Evolutionary conservation across 2,888 invertebrate genomes (phyloP), one percentile per base, ranked within the genome.

Genomic region (Chloroclystis v-ata): DNA sequence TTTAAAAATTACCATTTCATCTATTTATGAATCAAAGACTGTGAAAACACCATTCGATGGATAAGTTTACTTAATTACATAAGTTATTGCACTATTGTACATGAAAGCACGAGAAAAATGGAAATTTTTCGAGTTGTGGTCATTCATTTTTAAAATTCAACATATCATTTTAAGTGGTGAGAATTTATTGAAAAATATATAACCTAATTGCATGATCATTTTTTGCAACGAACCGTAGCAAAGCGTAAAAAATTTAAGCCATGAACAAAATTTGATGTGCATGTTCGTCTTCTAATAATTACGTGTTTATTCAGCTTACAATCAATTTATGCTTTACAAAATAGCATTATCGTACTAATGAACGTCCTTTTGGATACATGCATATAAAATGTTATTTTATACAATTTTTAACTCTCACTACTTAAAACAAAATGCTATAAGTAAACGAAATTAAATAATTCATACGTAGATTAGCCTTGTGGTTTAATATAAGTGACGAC

Each of bases 11-110:
- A 82, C 82, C 77, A 78, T 73, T 59, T 61, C 65, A 71, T 59
- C 59, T 69, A 71, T 64, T 67, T 65, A 63, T 64, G 62, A 64
- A 60, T 63, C 64, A 47, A 52, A 44, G 33, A 55, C 42, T 61
- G 63, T 63, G 68, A 71, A 76, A 74, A 74, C 65, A 74, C 77
- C 75, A 78, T 79, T 77, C 69, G 69, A 80, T 79, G 77, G 75
- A 71, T 72, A 63, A 60, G 62, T 63, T 65, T 60, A 61, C 59
- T 65, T 61, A 72, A 63, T 61, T 43, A 39, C 39, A 49, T 42
- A 44, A 24, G 45, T 45, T 83, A 85, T 85, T 86, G 84, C 86
- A 86, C 83, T 80, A 76, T 67, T 75, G 74, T 69, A 67, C 60
- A 52, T 57, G 50, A 53, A 39, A 49, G 43, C 49, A 48, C 47